Evolutionary conservation across 2,113 vertebrate genomes (phyloP), one percentile per base, ranked within the genome.

Genomic region (Thunnus maccoyii): DNA sequence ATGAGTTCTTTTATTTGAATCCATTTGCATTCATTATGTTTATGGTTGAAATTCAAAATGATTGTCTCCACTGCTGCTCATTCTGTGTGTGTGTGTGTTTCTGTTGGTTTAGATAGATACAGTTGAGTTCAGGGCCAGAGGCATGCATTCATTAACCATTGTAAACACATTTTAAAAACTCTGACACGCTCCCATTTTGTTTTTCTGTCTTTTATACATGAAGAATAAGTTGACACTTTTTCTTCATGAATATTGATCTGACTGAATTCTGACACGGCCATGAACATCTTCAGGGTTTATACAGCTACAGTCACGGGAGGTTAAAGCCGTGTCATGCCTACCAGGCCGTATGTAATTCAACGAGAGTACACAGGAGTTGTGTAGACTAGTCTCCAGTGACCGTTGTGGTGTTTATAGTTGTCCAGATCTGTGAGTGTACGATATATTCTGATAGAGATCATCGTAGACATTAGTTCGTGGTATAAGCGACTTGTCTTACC

Each of bases 31-130:
- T 84, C 9, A 55, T 87, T 84, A 60, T 64, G 76, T 85, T 82
- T 2, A 72, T 73, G 62, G 58, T 30, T 80, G 85, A 87, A 92
- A 89, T 92, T 94, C 90, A 87, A 87, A 90, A 82, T 83, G 1
- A 67, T 84, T 72, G 52, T 69, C 68, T 75, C 81, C 46, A 2
- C 80, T 87, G 85, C 84, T 85, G 90, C 75, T 10, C 9, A 32
- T 22, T 82, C 11, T 72, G 25, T 87, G 60, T 89, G 41, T 80
- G 32, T 71, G 64, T 18, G 27, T 55, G 51, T 74, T 66, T 72
- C 41, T 82, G 74, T 65, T 86, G 76, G 60, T 81, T 61, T 88
- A 88, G 77, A 77, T 72, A 69, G 67, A 82, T 60, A 55, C 60
- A 70, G 56, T 60, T 0, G 27, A 64, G 66, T 14, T 86, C 70